These are phyloP conservation scores for Lycopodina hypogea DNA, from an alignment of 37 sponge, comb jelly and placozoan species.

Conservation along the genomic window DNA sequence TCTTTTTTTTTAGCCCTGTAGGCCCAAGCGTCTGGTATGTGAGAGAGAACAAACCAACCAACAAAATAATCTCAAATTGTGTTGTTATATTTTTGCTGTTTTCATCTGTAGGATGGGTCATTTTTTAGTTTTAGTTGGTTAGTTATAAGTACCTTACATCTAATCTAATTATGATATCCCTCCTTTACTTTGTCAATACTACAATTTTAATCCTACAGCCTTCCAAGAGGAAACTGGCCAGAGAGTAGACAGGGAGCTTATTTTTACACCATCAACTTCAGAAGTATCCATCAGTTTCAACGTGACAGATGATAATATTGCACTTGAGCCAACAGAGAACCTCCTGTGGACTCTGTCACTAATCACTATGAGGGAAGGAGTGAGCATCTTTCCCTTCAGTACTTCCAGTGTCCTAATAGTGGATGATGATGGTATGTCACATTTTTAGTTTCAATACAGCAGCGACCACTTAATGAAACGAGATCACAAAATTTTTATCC, in stretches of 20 bases:
- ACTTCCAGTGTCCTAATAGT: background rate
- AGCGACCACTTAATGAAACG: background rate
- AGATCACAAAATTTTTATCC: background rate
- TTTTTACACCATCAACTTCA: background rate
- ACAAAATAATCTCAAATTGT: no score
- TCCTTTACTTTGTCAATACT: no score
- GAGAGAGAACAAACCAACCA: no score
- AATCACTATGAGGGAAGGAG: background rate
- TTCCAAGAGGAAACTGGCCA: background rate
- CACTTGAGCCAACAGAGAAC: constrained; percentile 16
- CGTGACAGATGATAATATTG: constrained; percentile 17
- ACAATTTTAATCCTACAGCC: constrained; percentile 7
- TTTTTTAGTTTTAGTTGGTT: no score
- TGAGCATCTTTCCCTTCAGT: background rate
- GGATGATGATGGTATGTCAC: constrained; percentile 39
- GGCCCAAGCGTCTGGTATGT: no score
- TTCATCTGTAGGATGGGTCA: no score
- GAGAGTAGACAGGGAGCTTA: constrained; percentile 1
- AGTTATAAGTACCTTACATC: no score
- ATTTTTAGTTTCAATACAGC: background rate
- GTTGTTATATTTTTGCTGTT: no score
- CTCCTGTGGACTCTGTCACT: constrained; percentile 6
- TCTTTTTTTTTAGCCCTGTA: no score
- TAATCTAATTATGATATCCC: no score
- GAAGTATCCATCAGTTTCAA: background rate